Evolutionary conservation across 1,140 invertebrate species (phyloP).

Genomic region (Ridgeia piscesae): DNA sequence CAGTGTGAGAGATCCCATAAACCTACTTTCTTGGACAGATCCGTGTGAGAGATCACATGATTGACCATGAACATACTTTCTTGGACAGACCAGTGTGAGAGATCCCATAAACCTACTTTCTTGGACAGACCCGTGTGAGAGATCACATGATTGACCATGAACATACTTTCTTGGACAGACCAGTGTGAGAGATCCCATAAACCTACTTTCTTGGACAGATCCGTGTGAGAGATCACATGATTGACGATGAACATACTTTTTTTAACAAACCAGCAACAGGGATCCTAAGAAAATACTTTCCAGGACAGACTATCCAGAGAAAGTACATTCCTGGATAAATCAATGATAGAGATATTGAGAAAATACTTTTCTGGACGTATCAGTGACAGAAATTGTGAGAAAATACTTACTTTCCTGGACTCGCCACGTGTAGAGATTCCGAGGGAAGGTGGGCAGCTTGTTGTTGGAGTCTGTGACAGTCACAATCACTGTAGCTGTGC

Average conservation of each 20-base stretch:
- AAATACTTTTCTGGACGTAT: not conserved
- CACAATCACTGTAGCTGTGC: constrained; percentile 58
- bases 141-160: constrained; percentile 36
- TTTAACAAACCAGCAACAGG: constrained; percentile 59
- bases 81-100: not conserved
- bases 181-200: not conserved
- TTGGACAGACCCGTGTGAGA: constrained; percentile 62
- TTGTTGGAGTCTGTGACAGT: constrained; percentile 78
- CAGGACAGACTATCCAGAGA: too few relatives aligned
- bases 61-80: too few relatives aligned
- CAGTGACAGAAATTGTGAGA: not conserved
- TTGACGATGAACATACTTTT: constrained; percentile 30
- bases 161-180: not conserved
- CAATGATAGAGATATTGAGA: not conserved
- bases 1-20: constrained; percentile 68
- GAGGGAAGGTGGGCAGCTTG: constrained; percentile 73
- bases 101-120: constrained; percentile 35
- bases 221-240: not conserved
- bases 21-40: constrained; percentile 44
- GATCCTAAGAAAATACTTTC: constrained; percentile 62
- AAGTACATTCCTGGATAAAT: not conserved
- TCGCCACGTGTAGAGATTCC: constrained; percentile 60
- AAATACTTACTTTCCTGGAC: constrained; percentile 41
- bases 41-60: constrained; percentile 71
- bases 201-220: not conserved